These are phyloP conservation scores for Drosophila paucipuncta DNA, from an alignment of 2,888 invertebrate species.

Conservation along the genomic window DNA sequence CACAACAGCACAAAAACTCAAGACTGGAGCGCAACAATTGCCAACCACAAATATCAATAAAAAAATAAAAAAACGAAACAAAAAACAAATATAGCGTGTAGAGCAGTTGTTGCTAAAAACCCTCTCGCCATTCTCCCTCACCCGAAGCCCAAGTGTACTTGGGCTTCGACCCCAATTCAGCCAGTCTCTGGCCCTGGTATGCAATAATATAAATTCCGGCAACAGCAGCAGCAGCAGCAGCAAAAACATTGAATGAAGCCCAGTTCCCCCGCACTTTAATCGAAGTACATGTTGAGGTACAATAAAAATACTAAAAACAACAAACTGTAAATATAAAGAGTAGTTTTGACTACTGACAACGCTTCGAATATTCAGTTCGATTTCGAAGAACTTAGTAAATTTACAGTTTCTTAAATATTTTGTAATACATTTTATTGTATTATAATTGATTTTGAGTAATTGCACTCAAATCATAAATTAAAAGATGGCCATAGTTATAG, in stretches of 20 bases:
- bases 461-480: neutral
- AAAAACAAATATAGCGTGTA: constrained; percentile 51
- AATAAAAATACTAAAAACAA: constrained; percentile 18
- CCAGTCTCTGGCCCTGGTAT: constrained; percentile 54
- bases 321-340: constrained; percentile 19
- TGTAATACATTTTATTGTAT: neutral
- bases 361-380: neutral
- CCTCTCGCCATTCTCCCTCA: neutral
- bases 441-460: neutral
- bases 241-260: constrained; percentile 23
- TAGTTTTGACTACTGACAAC: neutral
- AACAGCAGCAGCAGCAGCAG: constrained; percentile 11
- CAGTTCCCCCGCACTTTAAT: constrained; percentile 49
- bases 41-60: constrained; percentile 70
- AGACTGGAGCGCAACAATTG: constrained; percentile 65
- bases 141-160: neutral
- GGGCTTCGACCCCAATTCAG: constrained; percentile 18
- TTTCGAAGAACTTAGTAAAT: neutral
- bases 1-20: constrained; percentile 27
- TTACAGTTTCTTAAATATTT: neutral
- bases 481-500: neutral
- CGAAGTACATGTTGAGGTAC: constrained; percentile 44
- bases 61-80: constrained; percentile 7
- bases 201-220: constrained; percentile 75
- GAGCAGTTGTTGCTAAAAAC: constrained; percentile 37